Evolutionary conservation across 1,140 invertebrate species (phyloP), one percentile per base, ranked within the genome.

Genomic region (Bombyx mandarina): DNA sequence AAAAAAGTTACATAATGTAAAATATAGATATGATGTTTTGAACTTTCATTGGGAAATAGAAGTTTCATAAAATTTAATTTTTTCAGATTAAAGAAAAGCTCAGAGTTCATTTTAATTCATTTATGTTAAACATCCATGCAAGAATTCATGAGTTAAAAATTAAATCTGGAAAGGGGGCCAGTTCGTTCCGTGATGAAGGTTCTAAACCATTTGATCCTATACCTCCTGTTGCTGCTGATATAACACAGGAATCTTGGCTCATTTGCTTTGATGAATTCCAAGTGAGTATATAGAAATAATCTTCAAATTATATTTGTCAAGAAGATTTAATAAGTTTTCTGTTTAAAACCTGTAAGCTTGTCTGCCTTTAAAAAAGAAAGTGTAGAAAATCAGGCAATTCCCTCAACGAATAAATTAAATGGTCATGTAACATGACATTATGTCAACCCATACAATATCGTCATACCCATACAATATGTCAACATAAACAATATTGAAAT

Each of bases 241-340:
- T 99, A 62, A 92, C 92, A 22, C 88, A 94, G 52, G 92, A 97
- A 74, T 92, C 95, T 18, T 98, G 95, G 94, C 88, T 99, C 10
- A 91, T 99, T 10, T 99, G 98, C 89, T 99, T 99, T 88, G 98
- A 99, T 91, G 98, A 99, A 90, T 99, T 99, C 91, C 98, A 99
- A 91, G 98, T 96, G 85, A 77, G 57, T 59, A 7, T 45, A n/a
- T 51, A 18, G 26, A 3, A 18, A 18, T 18, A 18, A 18, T 18
- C 12, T 18, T 18, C 12, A 18, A 18, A 18, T 18, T 18, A 18
- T 18, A 18, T 18, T 18, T 18, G 12, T 18, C 12, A 18, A 18
- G 12, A 18, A 18, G 12, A 18, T 18, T 18, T 18, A 18, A 18
- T 18, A 18, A 18, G 12, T 18, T 18, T 18, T 18, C 12, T 18